Evolutionary conservation across 2,797 vertebrate genomes (phyloP).

Genomic region (Echiichthys vipera): DNA sequence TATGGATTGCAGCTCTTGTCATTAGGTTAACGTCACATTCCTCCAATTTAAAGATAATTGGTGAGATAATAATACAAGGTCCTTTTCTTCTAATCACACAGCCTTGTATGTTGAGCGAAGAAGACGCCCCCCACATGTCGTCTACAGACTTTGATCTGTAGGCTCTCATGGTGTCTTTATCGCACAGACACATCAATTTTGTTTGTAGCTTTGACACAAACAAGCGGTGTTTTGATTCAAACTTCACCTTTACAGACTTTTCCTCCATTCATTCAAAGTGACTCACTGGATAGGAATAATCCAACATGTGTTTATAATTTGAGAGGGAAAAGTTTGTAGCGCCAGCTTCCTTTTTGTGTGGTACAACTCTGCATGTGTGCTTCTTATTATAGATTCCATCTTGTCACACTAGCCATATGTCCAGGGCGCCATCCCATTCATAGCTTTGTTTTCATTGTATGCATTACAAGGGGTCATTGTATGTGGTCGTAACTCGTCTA

Average conservation of each 20-base stretch:
- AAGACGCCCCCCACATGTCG: not conserved
- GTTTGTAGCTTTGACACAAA: not conserved
- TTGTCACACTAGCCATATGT: conserved; percentile 41
- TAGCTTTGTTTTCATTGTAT: conserved; percentile 28
- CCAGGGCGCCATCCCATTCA: conserved; percentile 42
- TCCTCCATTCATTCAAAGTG: conserved; percentile 39
- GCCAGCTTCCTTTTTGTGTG: conserved; percentile 42
- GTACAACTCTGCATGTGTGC: conserved; percentile 19
- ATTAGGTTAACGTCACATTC: conserved; percentile 6
- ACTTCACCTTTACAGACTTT: conserved; percentile 19
- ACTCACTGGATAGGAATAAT: conserved; percentile 68
- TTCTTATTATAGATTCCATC: conserved; percentile 49
- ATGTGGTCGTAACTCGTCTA: conserved; percentile 23
- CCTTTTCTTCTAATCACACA: conserved; percentile 11
- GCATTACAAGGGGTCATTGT: conserved; percentile 14
- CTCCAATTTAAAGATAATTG: conserved; percentile 38
- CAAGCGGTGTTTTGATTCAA: not conserved
- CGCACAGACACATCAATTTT: not conserved
- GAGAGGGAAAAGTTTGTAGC: conserved; percentile 32
- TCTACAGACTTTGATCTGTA: conserved; percentile 1
- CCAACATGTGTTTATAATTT: conserved; percentile 75
- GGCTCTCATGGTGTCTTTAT: conserved; percentile 9
- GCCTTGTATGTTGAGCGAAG: conserved; percentile 8
- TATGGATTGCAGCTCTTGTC: conserved; percentile 22
- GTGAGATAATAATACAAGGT: not conserved